Conservation (phyloP, 2,888 invertebrate genomes). For the Ferrisia virgata region DNA sequence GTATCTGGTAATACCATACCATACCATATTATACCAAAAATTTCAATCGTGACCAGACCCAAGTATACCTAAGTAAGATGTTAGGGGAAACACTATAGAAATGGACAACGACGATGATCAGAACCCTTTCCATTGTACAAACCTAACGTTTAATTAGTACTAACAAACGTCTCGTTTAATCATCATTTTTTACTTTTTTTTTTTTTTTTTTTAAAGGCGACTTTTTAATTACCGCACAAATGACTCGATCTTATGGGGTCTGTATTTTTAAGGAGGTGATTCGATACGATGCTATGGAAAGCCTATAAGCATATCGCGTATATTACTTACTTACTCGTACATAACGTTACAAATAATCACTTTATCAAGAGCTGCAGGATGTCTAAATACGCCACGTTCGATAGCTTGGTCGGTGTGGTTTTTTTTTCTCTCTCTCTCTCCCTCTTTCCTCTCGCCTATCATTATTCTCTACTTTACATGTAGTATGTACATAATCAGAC, state of each 20-base stretch:
- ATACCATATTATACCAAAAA: neutral
- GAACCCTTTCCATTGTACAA: neutral
- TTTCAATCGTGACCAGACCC: neutral
- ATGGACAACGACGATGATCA: no score
- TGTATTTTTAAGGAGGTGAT: no score
- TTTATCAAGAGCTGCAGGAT: neutral
- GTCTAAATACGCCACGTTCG: neutral
- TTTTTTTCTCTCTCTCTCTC: neutral
- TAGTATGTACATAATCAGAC: neutral
- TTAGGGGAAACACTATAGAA: neutral
- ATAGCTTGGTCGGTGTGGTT: no score
- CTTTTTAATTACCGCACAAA: constrained; percentile 22
- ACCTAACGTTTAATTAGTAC: neutral
- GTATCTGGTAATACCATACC: no score
- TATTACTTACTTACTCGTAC: no score
- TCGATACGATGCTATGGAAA: no score
- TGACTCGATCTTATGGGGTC: neutral
- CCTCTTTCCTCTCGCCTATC: neutral
- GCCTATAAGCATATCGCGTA: no score
- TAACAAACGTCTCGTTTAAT: neutral
- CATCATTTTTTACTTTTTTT: constrained; percentile 8
- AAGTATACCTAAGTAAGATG: neutral
- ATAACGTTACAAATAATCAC: constrained; percentile 6
- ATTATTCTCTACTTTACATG: neutral
- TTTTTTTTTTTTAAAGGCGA: neutral